phyloP scores from a whole-genome alignment of 2,888 invertebrate genomes.

The Eledona agricola region DNA sequence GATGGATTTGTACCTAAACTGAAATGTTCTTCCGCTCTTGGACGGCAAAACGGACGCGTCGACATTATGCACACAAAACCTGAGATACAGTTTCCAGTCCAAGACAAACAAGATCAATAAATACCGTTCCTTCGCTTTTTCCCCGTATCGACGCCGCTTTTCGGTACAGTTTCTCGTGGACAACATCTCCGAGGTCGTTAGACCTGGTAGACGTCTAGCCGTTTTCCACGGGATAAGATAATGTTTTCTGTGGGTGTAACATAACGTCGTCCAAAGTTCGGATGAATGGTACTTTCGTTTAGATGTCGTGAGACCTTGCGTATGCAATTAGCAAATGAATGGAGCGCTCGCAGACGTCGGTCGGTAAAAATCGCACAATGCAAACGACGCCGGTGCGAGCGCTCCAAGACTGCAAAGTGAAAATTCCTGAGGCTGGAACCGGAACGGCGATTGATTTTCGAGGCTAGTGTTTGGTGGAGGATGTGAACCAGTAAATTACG shows the following conservation, averaged over 20 bases:
- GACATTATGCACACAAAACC: constrained; percentile 1
- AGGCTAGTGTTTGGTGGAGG: constrained; percentile 47
- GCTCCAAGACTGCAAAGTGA: constrained; percentile 31
- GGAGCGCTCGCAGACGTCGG: constrained; percentile 21
- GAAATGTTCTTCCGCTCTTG: neutral
- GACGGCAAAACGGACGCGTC: neutral
- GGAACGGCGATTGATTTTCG: constrained; percentile 45
- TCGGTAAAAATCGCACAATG: constrained; percentile 15
- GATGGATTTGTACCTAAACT: too few species aligned
- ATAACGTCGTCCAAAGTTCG: neutral
- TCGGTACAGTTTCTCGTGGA: constrained; percentile 7
- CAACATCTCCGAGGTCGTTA: constrained; percentile 5
- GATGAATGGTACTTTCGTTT: too few species aligned
- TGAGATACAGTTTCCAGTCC: constrained; percentile 4
- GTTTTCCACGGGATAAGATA: neutral
- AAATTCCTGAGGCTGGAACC: constrained; percentile 40
- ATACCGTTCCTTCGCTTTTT: constrained; percentile 7
- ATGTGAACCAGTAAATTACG: constrained; percentile 50
- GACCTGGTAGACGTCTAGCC: neutral
- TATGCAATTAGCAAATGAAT: constrained; percentile 33
- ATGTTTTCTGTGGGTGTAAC: neutral
- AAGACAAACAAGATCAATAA: constrained; percentile 8
- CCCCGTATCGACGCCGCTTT: too few species aligned
- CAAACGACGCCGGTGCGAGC: constrained; percentile 12
- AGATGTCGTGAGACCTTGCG: constrained; percentile 33